A percentile compares a stretch with the other conserved stretches of the same genome.
Evolutionary conservation across 2,797 vertebrate species (phyloP).

Genomic region (Eulemur albifrons): DNA sequence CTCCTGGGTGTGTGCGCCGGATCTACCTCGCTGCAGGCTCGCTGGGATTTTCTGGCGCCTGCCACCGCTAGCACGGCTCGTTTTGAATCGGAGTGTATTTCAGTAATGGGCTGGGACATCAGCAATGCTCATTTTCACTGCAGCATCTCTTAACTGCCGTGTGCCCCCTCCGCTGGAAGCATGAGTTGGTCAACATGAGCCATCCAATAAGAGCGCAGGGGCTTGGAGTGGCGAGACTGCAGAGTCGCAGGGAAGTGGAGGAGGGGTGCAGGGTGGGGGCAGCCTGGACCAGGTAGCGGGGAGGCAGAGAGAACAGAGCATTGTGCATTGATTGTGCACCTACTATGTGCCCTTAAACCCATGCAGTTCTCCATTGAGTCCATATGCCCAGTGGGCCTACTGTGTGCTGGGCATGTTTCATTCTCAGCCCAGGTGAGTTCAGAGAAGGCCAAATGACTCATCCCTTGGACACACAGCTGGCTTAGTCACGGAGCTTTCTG

Average conservation of each 20-base stretch:
- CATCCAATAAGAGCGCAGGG: neutral
- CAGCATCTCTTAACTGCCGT: neutral
- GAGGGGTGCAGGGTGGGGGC: rapidly evolving
- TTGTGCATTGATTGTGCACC: neutral
- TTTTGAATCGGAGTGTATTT: neutral
- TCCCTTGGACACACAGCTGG: neutral
- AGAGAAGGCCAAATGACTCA: neutral
- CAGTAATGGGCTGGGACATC: neutral
- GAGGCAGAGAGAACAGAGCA: neutral
- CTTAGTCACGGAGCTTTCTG: neutral
- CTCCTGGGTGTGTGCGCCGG: rapidly evolving
- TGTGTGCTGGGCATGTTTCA: neutral
- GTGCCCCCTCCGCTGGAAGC: neutral
- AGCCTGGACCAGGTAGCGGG: rapidly evolving
- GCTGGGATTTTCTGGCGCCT: rapidly evolving
- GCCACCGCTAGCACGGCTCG: neutral
- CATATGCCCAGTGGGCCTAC: rapidly evolving
- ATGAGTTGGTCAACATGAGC: neutral
- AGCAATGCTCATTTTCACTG: neutral
- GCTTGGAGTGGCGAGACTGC: rapidly evolving
- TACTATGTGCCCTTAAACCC: neutral
- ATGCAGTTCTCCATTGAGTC: neutral
- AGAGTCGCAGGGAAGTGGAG: neutral
- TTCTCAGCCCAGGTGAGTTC: neutral
- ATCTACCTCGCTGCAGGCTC: neutral